phyloP scores from a whole-genome alignment of 2,797 vertebrate species.

The Coreius guichenoti region DNA sequence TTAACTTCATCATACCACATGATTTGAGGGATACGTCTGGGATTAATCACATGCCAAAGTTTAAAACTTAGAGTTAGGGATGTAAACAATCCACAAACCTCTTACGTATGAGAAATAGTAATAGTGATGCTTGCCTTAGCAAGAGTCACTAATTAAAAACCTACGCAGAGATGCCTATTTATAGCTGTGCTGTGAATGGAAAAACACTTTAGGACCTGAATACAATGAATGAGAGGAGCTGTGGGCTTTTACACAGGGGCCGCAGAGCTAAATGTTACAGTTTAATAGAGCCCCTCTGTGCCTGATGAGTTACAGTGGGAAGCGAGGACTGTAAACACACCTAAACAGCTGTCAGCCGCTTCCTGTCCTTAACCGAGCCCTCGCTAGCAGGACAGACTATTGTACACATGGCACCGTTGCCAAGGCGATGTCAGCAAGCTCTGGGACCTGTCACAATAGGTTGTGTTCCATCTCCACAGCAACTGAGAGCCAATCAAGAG shows the following conservation, averaged over 20 bases:
- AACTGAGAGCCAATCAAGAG: constrained; percentile 48
- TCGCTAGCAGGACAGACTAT: constrained; percentile 46
- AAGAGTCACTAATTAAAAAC: constrained; percentile 13
- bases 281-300: constrained; percentile 42
- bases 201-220: constrained; percentile 27
- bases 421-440: constrained; percentile 49
- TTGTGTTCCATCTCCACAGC: constrained; percentile 28
- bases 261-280: constrained; percentile 6
- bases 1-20: neutral
- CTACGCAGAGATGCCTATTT: constrained; percentile 21
- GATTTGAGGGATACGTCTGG: neutral
- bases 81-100: neutral
- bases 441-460: constrained; percentile 55
- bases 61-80: neutral
- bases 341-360: constrained; percentile 79
- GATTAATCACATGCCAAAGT: neutral
- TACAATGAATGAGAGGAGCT: constrained; percentile 18
- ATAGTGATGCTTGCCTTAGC: neutral
- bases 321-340: constrained; percentile 71
- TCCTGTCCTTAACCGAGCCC: constrained; percentile 66
- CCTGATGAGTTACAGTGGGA: constrained; percentile 73
- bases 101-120: neutral
- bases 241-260: constrained; percentile 6
- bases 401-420: constrained; percentile 60
- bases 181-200: constrained; percentile 33